These are phyloP conservation scores for Cyprinodon tularosa DNA, from an alignment of 2,113 vertebrate genomes.

Conservation along the genomic window DNA sequence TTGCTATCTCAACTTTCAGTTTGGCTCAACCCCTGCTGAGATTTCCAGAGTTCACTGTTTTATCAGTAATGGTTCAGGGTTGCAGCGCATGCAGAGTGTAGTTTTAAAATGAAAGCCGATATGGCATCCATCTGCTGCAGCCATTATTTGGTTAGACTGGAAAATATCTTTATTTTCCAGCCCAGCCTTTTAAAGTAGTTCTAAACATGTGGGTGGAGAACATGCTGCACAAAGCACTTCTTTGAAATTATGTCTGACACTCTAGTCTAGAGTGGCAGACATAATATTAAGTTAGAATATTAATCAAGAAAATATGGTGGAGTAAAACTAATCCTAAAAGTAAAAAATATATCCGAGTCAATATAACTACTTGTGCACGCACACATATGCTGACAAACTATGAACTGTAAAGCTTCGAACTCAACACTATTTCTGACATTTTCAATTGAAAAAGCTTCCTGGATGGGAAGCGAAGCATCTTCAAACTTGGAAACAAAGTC, in stretches of 20 bases:
- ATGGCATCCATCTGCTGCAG: constrained; percentile 2
- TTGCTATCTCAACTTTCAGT: constrained; percentile 48
- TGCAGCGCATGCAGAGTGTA: constrained; percentile 31
- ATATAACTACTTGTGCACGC: too few species aligned
- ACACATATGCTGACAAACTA: too few species aligned
- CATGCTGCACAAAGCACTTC: constrained; percentile 1
- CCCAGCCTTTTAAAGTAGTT: neutral
- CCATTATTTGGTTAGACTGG: neutral
- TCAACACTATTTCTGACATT: too few species aligned
- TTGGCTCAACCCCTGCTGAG: constrained; percentile 51
- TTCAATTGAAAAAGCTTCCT: too few species aligned
- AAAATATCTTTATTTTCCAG: neutral
- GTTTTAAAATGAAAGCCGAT: constrained; percentile 33
- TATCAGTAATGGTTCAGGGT: constrained; percentile 51
- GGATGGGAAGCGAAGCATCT: too few species aligned
- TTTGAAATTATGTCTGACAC: too few species aligned
- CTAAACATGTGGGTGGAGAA: neutral
- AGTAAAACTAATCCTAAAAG: too few species aligned
- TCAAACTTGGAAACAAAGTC: too few species aligned
- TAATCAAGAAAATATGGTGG: too few species aligned
- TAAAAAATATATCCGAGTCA: too few species aligned
- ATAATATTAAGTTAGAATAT: too few species aligned
- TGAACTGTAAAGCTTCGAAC: too few species aligned
- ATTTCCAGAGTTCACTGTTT: constrained; percentile 19
- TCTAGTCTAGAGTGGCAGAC: neutral